Evolutionary conservation across 2,797 vertebrate genomes (phyloP).

Genomic region (Triplophysa bombifrons): DNA sequence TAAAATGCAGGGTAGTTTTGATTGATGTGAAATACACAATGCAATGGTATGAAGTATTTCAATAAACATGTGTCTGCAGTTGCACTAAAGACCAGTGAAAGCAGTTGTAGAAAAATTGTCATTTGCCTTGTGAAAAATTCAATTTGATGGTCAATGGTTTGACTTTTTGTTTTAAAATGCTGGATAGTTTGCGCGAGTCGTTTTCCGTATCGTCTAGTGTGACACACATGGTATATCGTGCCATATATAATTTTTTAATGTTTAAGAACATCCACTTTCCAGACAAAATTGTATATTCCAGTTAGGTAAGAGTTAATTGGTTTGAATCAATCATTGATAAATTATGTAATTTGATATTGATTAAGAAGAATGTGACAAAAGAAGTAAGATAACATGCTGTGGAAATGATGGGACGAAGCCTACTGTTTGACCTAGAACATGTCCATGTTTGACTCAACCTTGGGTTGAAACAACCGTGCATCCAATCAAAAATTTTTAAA

Average conservation of each 20-base stretch:
- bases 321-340: background rate
- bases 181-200: background rate
- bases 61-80: background rate
- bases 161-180: constrained; percentile 12
- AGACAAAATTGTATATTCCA: background rate
- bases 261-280: background rate
- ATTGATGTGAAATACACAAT: background rate
- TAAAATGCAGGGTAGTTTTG: no score
- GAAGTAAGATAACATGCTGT: background rate
- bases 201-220: background rate
- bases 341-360: background rate
- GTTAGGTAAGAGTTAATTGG: background rate
- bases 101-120: background rate
- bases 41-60: background rate
- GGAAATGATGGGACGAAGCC: background rate
- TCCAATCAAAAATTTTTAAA: background rate
- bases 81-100: background rate
- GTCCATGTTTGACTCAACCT: no score
- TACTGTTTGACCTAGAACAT: no score
- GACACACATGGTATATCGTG: background rate
- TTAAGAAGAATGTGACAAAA: no score
- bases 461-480: no score
- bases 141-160: background rate
- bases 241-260: background rate
- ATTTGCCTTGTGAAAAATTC: background rate